Percentiles rank a stretch among this genome's conserved stretches.
phyloP scores from a whole-genome alignment of 2,888 invertebrate species.

The Smittia aterrima region DNA sequence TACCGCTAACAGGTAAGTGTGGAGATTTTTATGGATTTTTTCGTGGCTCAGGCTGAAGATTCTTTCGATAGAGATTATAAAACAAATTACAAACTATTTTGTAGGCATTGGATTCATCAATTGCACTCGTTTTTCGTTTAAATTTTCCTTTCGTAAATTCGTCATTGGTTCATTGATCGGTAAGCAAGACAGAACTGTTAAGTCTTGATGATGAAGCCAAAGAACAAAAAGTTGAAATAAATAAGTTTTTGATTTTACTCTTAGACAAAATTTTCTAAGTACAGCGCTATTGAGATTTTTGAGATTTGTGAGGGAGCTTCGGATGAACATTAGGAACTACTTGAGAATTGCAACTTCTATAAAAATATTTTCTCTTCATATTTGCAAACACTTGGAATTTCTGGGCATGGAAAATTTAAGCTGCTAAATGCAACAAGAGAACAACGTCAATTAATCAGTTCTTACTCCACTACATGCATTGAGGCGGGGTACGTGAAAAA shows the following conservation, averaged over 20 bases:
- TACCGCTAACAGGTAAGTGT: too few relatives aligned
- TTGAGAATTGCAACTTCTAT: background rate
- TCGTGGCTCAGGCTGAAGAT: background rate
- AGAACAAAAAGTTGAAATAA: too few relatives aligned
- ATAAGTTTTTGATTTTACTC: too few relatives aligned
- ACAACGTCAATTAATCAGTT: background rate
- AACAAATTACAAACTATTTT: background rate
- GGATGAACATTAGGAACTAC: background rate
- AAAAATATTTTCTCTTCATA: background rate
- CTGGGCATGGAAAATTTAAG: background rate
- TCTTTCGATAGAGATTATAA: background rate
- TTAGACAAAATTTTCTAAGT: too few relatives aligned
- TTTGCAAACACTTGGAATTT: background rate
- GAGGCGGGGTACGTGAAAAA: too few relatives aligned
- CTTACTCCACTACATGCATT: too few relatives aligned
- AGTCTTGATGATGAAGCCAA: too few relatives aligned
- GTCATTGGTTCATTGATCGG: background rate
- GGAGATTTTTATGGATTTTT: too few relatives aligned
- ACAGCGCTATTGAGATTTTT: background rate
- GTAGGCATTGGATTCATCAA: background rate
- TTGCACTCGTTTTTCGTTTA: conserved; percentile 12
- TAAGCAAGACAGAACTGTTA: background rate
- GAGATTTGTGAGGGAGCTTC: background rate
- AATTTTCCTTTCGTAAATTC: conserved; percentile 2
- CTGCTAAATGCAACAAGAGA: background rate